Percentiles rank a stretch among this genome's conserved stretches.
phyloP scores from a whole-genome alignment of 1,140 invertebrate species.

The Aradophagus sp. region DNA sequence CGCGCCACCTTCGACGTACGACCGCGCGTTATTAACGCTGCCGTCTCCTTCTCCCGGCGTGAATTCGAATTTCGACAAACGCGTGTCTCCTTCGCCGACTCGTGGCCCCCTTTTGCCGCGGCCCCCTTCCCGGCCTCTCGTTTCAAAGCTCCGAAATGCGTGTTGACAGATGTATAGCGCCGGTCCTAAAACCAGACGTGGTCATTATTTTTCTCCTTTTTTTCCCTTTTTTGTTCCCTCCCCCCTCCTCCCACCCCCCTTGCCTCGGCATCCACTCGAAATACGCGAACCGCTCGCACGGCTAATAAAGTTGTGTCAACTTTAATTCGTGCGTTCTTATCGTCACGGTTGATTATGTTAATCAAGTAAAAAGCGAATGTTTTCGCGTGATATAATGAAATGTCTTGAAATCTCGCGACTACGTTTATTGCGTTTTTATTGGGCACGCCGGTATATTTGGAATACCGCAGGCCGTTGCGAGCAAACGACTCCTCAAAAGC shows the following conservation, averaged over 20 bases:
- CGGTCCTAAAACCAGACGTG: slow-evolving; percentile 16
- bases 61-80: no score
- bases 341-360: slow-evolving; percentile 42
- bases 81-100: slow-evolving; percentile 2
- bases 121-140: no score
- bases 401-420: slow-evolving; percentile 40
- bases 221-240: no score
- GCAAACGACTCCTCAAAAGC: slow-evolving; percentile 61
- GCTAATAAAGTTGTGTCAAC: slow-evolving; percentile 48
- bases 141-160: slow-evolving; percentile 13
- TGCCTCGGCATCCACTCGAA: slow-evolving; percentile 23
- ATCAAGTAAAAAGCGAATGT: slow-evolving; percentile 44
- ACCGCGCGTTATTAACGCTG: no score
- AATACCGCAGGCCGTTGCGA: slow-evolving; percentile 53
- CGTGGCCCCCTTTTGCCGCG: no score
- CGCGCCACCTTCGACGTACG: no score
- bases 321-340: slow-evolving; percentile 38
- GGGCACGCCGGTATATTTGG: slow-evolving; percentile 44
- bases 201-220: slow-evolving; percentile 38
- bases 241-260: no score
- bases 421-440: slow-evolving; percentile 49
- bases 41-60: no score
- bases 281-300: slow-evolving; percentile 27
- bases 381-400: slow-evolving; percentile 45
- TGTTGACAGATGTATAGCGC: slow-evolving; percentile 33